A percentile compares a stretch with the other conserved stretches of the same genome.
Evolutionary conservation across 2,113 vertebrate genomes (phyloP).

Genomic region (Lonchura striata): DNA sequence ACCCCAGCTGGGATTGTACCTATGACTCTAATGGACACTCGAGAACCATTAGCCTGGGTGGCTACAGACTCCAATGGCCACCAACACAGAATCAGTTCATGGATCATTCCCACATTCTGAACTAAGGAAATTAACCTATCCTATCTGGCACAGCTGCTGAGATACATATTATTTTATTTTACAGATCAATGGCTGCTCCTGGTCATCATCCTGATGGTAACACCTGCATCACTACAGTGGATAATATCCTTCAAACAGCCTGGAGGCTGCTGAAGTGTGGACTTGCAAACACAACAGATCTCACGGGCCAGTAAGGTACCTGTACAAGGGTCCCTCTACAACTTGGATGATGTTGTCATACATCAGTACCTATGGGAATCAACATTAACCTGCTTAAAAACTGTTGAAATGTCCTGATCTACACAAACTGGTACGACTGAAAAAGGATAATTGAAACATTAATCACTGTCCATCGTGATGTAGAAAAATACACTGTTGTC

Average conservation of each 20-base stretch:
- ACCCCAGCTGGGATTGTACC: neutral
- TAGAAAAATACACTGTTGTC: neutral
- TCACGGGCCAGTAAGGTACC: too few relatives aligned
- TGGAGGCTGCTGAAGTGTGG: neutral
- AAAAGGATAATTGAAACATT: neutral
- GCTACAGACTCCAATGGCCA: neutral
- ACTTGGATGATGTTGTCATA: neutral
- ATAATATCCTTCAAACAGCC: neutral
- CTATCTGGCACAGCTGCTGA: fast-evolving
- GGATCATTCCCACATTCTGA: neutral
- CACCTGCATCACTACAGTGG: neutral
- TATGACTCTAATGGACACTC: neutral
- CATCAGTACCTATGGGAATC: neutral
- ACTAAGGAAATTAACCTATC: neutral
- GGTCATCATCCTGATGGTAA: neutral
- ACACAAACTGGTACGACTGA: neutral
- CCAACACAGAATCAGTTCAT: neutral
- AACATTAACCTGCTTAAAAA: neutral
- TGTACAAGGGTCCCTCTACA: neutral
- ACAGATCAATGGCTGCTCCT: neutral
- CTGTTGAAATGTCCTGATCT: neutral
- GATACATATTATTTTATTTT: neutral
- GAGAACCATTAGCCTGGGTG: neutral
- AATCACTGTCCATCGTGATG: neutral
- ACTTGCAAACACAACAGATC: neutral